Base-by-base conservation (phyloP, 2,797 vertebrate species). In the Karalla daura region DNA sequence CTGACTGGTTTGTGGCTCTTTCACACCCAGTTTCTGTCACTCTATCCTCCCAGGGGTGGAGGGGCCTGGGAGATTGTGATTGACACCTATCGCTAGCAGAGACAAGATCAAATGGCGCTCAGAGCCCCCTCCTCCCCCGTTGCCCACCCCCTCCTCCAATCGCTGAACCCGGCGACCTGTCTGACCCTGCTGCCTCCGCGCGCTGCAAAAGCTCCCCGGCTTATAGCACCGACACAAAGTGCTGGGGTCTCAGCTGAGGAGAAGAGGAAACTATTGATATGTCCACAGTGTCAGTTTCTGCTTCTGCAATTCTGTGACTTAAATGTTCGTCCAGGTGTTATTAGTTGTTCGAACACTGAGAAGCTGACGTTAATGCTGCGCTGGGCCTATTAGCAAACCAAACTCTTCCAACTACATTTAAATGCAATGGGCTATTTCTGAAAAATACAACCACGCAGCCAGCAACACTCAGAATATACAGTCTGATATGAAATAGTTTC, bases 151-250 rank as follows among this genome's bases (percentile, higher is more conserved):
- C n/a, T 68, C 47, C 49, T 41, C 66, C 51, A 60, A 50, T 61
- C 2, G 11, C 53, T 86, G 82, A 79, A 84, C 85, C 63, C 76
- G 60, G 27, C 85, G 81, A 88, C 83, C 85, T 56, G 37, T 35
- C 68, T 74, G 80, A 78, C 46, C 78, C 9, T 13, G 32, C 51
- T 41, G 46, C 59, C 32, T 80, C 69, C 59, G 47, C 20, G 36
- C 28, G 30, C 20, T 56, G 33, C 28, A 41, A 66, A 61, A 61
- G 53, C 63, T 74, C 59, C 53, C 47, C 47, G 53, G 49, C 45
- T 51, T 64, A 30, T 41, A 50, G 8, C 49, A 54, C 33, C 39
- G 32, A 64, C 21, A 66, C 44, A 59, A 39, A 67, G 55, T 23
- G 52, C 67, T 30, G 10, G 28, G 28, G 28, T 6, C 28, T 8